These are phyloP conservation scores for Ptyas mucosa DNA, from an alignment of 2,113 vertebrate genomes.

Conservation along the genomic window DNA sequence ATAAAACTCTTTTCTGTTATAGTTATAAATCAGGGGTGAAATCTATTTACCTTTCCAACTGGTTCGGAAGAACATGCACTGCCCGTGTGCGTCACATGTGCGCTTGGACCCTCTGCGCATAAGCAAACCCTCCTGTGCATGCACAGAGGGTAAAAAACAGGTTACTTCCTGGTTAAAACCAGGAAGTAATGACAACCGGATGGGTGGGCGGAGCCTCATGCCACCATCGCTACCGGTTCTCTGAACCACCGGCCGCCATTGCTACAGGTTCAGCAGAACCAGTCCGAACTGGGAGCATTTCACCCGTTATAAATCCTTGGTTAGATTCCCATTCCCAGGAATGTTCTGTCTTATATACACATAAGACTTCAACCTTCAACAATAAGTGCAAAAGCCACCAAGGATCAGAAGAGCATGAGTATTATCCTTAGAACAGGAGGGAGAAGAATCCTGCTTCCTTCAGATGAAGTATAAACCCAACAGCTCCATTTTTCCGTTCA, in stretches of 20 bases:
- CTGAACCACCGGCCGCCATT: too few relatives aligned
- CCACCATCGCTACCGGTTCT: too few relatives aligned
- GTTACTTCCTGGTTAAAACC: too few relatives aligned
- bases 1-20: neutral
- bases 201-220: too few relatives aligned
- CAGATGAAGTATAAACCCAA: neutral
- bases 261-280: too few relatives aligned
- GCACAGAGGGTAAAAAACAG: too few relatives aligned
- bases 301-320: neutral
- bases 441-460: neutral
- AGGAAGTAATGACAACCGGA: too few relatives aligned
- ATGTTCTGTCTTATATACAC: neutral
- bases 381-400: neutral
- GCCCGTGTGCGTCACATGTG: accelerated
- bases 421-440: neutral
- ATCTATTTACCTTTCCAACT: too few relatives aligned
- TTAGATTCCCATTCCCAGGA: neutral
- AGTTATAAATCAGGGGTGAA: neutral
- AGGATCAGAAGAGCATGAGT: neutral
- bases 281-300: too few relatives aligned
- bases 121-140: too few relatives aligned
- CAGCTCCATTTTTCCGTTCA: neutral
- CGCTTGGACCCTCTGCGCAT: too few relatives aligned
- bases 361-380: neutral
- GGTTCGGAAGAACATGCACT: too few relatives aligned